Evolutionary conservation across 2,113 vertebrate genomes (phyloP), one percentile per base, ranked within the genome.

Genomic region (Ptyas mucosa): DNA sequence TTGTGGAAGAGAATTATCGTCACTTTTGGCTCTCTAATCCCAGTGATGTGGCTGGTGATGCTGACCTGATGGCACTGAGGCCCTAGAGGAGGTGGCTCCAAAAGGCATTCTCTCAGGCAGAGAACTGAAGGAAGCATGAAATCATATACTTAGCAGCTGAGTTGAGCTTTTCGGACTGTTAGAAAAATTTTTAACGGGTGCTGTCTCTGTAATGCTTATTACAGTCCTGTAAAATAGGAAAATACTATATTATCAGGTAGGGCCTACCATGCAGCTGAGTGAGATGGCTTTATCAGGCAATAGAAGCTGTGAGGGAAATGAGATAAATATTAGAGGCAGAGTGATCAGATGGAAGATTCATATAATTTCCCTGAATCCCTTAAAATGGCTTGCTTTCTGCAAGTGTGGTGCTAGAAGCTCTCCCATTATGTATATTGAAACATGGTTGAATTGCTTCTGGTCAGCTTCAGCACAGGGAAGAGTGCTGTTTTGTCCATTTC

Each of bases 1-100:
- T 14, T 21, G 55, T 64, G 92, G 55, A 64, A 86, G 55, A 34
- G 75, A 49, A 43, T 93, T 93, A 87, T 89, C 87, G n/a, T 89
- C 20, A 8, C 88, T 81, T 49, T 58, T 93, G 52, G 49, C 43
- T 43, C 69, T 57, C 46, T 61, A 51, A 57, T 55, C 86, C 64
- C 52, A 52, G 43, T 51, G 90, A 87, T 69, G 75, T 89, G 75
- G 43, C 39, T 61, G 54, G 85, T 61, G 92, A 93, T 14, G 43
- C 12, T n/a, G 57, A 55, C 87, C 46, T 34, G 89, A 53, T 61
- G 88, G 14, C 87, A 51, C 1, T 24, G 54, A 51, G 64, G 64
- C 85, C 58, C 89, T 34, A 53, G 61, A 53, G 88, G 54, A 53
- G 58, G 29, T 51, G 34, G 20, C 29, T 51, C 21, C 14, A 9